A percentile compares a stretch with the other conserved stretches of the same genome.
Evolutionary conservation across 2,797 vertebrate species (phyloP).

Genomic region (Lagocephalus sceleratus): DNA sequence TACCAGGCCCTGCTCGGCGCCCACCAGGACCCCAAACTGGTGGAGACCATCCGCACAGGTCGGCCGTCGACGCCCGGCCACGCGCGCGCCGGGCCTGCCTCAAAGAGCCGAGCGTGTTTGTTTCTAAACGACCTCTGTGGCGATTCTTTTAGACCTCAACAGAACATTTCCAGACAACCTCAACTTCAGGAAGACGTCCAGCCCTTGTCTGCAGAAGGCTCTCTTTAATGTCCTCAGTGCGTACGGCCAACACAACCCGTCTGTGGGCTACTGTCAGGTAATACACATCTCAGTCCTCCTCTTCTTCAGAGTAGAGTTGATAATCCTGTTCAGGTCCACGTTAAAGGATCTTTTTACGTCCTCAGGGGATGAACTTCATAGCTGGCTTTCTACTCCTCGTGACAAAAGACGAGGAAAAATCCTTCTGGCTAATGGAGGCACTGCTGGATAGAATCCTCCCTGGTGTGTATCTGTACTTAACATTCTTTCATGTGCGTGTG

Average conservation of each 20-base stretch:
- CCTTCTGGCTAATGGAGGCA: conserved; percentile 95
- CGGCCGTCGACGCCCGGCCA: background rate
- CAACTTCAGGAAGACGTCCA: conserved; percentile 82
- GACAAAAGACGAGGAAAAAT: conserved; percentile 92
- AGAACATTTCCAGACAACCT: conserved; percentile 97
- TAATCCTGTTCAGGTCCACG: conserved; percentile 3
- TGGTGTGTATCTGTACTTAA: conserved; percentile 46
- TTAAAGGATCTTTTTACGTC: conserved; percentile 34
- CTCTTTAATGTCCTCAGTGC: conserved; percentile 89
- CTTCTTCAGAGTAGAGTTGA: background rate
- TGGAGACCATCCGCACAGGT: conserved; percentile 91
- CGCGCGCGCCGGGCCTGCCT: background rate
- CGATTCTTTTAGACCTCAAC: conserved; percentile 82
- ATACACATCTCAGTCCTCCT: background rate
- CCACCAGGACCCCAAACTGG: conserved; percentile 80
- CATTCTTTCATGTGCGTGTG: background rate
- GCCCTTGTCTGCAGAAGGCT: conserved; percentile 82
- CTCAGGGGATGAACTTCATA: conserved; percentile 96
- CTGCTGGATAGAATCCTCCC: conserved; percentile 73
- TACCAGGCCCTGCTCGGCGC: conserved; percentile 83
- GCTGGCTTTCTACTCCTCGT: conserved; percentile 91
- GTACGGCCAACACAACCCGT: conserved; percentile 86
- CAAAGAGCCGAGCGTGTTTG: background rate
- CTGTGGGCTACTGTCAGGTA: conserved; percentile 95
- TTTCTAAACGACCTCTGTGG: background rate